These are phyloP conservation scores for Bolinopsis microptera DNA, from an alignment of 37 sponge, comb jelly and placozoan species.

Conservation along the genomic window DNA sequence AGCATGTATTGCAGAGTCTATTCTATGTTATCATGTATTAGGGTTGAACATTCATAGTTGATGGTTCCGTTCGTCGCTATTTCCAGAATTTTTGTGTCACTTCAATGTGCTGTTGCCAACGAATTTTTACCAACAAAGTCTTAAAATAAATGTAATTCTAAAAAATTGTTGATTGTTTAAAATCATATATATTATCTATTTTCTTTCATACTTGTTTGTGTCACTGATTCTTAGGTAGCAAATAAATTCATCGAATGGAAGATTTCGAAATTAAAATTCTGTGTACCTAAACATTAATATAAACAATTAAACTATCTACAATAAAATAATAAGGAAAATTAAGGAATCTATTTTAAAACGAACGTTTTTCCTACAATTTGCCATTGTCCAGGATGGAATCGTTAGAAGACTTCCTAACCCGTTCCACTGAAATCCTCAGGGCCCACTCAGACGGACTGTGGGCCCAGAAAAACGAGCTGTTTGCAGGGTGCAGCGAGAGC, in stretches of 20 bases:
- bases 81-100: not conserved
- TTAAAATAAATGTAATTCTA: not conserved
- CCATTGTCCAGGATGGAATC: constrained; percentile 35
- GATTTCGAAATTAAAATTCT: no score
- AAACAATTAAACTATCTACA: no score
- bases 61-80: no score
- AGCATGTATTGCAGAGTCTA: no score
- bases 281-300: no score
- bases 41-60: no score
- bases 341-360: no score
- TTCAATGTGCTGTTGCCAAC: not conserved
- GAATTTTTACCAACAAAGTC: not conserved
- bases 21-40: no score
- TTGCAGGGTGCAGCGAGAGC: not conserved
- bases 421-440: constrained; percentile 25
- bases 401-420: not conserved
- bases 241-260: no score
- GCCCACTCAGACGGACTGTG: constrained; percentile 11
- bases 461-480: constrained; percentile 4
- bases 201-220: not conserved
- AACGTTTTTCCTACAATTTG: no score
- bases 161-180: not conserved
- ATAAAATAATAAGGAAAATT: no score
- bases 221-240: not conserved
- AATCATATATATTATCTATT: not conserved